Conservation (phyloP, 2,797 vertebrate genomes). For the Columba guinea region DNA sequence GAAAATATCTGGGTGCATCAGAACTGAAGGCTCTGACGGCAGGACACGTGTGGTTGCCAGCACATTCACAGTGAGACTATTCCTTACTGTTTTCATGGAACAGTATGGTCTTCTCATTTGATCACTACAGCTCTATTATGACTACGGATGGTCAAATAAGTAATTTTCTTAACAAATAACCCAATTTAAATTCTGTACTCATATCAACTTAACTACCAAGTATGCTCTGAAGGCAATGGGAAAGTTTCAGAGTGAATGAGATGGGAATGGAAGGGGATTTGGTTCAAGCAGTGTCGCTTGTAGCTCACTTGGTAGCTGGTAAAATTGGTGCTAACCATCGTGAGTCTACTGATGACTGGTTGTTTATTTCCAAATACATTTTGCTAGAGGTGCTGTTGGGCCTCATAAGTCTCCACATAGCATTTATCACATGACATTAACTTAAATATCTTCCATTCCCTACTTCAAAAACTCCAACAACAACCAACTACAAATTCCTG, state of each 20-base stretch:
- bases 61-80: neutral
- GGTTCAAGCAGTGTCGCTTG: neutral
- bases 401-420: neutral
- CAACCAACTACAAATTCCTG: neutral
- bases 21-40: neutral
- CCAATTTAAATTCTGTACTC: neutral
- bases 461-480: neutral
- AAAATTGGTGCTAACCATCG: neutral
- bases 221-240: neutral
- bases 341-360: rapidly evolving
- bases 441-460: neutral
- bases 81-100: neutral
- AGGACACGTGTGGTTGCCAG: rapidly evolving
- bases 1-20: neutral
- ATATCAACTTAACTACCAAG: neutral
- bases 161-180: neutral
- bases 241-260: neutral
- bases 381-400: neutral
- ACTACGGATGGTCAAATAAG: neutral
- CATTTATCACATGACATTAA: neutral
- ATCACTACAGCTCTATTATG: neutral
- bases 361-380: neutral
- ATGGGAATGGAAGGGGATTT: neutral
- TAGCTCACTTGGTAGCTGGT: neutral
- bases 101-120: neutral